These are phyloP conservation scores for Cataglyphis cursor DNA, from an alignment of 2,888 invertebrate genomes.

Conservation along the genomic window DNA sequence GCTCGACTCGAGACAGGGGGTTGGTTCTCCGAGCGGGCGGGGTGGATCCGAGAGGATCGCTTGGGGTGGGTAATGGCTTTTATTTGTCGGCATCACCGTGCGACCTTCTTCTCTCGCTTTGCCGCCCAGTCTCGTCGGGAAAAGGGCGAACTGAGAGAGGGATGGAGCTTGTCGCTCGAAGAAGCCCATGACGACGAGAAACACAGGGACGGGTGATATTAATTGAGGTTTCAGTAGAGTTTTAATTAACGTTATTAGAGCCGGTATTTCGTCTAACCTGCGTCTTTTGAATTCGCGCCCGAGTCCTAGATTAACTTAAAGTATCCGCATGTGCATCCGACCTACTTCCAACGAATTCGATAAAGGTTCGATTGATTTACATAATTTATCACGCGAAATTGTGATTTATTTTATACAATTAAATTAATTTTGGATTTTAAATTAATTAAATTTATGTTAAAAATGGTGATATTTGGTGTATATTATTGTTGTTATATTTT, in stretches of 20 bases:
- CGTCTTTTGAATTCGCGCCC: constrained; percentile 60
- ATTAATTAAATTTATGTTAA: background rate
- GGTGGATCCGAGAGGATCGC: constrained; percentile 66
- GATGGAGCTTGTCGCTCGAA: constrained; percentile 49
- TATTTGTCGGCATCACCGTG: constrained; percentile 82
- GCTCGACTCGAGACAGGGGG: constrained; percentile 59
- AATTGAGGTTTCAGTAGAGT: constrained; percentile 84
- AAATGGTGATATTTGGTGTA: background rate
- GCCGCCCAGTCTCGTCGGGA: constrained; percentile 50
- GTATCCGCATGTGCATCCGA: constrained; percentile 40
- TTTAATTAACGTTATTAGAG: constrained; percentile 86
- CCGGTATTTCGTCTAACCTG: constrained; percentile 64
- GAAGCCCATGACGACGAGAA: constrained; percentile 58
- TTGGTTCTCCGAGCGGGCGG: constrained; percentile 58
- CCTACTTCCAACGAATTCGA: constrained; percentile 59
- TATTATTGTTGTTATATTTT: constrained; percentile 26
- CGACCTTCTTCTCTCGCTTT: constrained; percentile 73
- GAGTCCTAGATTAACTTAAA: constrained; percentile 47
- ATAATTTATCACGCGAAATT: background rate
- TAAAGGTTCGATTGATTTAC: constrained; percentile 11
- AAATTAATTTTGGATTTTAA: background rate
- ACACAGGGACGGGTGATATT: constrained; percentile 80
- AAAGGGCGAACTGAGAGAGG: constrained; percentile 56
- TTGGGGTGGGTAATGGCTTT: constrained; percentile 86
- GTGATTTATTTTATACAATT: background rate